phyloP scores from a whole-genome alignment of 2,797 vertebrate genomes.

The Microcaecilia unicolor region DNA sequence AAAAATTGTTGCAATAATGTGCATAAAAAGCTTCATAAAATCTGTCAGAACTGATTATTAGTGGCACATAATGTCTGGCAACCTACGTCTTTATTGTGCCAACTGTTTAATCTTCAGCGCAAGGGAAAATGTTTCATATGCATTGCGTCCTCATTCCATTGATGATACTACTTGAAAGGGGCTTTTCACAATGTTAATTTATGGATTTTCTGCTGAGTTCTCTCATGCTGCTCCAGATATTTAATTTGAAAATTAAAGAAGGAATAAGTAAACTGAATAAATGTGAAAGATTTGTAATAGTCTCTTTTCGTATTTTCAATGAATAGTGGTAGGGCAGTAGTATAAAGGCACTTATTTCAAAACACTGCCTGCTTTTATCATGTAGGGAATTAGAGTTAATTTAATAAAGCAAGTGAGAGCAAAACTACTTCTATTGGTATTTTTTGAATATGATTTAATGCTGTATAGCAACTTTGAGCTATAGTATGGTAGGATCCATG shows the following conservation, averaged over 20 bases:
- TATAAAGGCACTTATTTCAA: constrained; percentile 6
- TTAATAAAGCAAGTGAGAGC: constrained; percentile 10
- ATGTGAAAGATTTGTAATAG: constrained; percentile 5
- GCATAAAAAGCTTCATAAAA: constrained; percentile 30
- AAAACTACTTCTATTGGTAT: not conserved
- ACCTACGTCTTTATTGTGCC: constrained; percentile 28
- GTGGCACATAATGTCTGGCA: constrained; percentile 27
- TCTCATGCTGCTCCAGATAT: constrained; percentile 21
- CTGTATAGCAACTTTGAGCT: constrained; percentile 4
- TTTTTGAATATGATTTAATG: not conserved
- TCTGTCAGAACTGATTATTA: constrained; percentile 29
- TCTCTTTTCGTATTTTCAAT: not conserved
- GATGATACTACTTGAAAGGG: constrained; percentile 29
- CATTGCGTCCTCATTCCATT: constrained; percentile 22
- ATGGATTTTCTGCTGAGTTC: constrained; percentile 36
- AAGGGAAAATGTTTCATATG: constrained; percentile 28
- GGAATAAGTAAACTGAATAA: constrained; percentile 21
- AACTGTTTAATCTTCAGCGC: constrained; percentile 32
- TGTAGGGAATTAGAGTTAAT: not conserved
- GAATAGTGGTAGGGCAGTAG: constrained; percentile 10
- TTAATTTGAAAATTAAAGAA: constrained; percentile 26
- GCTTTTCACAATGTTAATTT: constrained; percentile 31
- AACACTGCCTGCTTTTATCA: constrained; percentile 16
- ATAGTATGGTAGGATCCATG: too few relatives aligned
- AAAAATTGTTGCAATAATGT: constrained; percentile 17